Evolutionary conservation across 1,140 invertebrate genomes (phyloP), one percentile per base, ranked within the genome.

Genomic region (Brachionus paranguensis): DNA sequence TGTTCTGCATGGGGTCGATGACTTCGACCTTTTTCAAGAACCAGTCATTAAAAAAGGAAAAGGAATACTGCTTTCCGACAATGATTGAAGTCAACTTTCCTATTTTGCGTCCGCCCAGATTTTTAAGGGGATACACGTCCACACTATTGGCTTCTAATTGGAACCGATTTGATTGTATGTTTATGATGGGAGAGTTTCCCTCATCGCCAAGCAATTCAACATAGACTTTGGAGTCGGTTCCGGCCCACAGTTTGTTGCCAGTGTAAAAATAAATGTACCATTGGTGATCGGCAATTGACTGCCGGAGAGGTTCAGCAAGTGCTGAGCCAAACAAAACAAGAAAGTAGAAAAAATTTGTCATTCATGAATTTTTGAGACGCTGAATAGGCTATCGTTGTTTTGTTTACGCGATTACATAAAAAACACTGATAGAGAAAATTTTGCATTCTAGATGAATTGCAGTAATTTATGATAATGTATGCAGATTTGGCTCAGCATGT

Each of bases 11-110:
- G 8, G 78, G 78, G 33, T 79, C 78, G 41, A 60, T 55, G 17
- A 79, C 50, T 64, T 79, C 78, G 5, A 41, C 78, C 27, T 79
- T 79, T 33, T 41, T 33, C 10, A 79, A 50, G n/a, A 8, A 33
- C 78, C 78, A 79, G 33, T 79, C 78, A 43, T 79, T 79, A 20
- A 79, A 79, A 64, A 79, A 79, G 11, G 78, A 79, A 27, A 33
- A 55, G 5, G 78, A 79, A 17, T 79, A 50, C 37, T 79, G 78
- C 20, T 79, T 79, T 12, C 50, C 78, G 17, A 79, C 55, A n/a
- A 79, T 50, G 20, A 79, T 79, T 20, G 78, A 79, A n/a, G 47
- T 50, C 27, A 79, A 11, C 10, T 79, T 55, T 29, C 78, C 78
- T 37, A 79, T 53, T 41, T 64, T 55, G 12, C 50, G 41, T 37